Evolutionary conservation across 2,888 invertebrate genomes (phyloP), one percentile per base, ranked within the genome.

Genomic region (Gryllus longicercus): DNA sequence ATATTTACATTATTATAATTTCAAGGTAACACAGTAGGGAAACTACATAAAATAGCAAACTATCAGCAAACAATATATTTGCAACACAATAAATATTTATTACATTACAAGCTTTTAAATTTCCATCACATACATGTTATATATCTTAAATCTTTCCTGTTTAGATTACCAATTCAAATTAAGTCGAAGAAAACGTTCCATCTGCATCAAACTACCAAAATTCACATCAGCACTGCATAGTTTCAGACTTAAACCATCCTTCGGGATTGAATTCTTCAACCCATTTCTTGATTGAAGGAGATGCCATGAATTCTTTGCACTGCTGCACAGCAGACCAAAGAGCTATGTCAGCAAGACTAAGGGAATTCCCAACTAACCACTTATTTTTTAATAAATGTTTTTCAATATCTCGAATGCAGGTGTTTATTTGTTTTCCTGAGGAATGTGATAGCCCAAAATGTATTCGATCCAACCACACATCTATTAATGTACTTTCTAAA

Each of bases 341-440:
- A 50, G 78, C 78, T 50, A 86, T 83, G 81, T 86, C 86, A n/a
- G 84, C 84, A 63, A 86, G 82, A 0, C 86, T 86, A 38, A 85
- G 82, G 79, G 84, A 80, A 51, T 85, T 82, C 50, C 84, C 85
- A 81, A 85, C 83, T n/a, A 85, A 25, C 80, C 85, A 85, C 75
- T 63, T 63, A n/a, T 63, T 14, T 63, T 18, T 18, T n/a, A 80
- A 82, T 51, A 81, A 78, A 76, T 83, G 81, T 50, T 83, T 82
- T 74, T 82, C 83, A 74, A 80, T 83, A 18, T 75, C 63, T 74
- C 84, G 79, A 18, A 76, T 51, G 2, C n/a, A 38, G 50, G 21
- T 76, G 23, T 76, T 76, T 14, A 80, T 16, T 51, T 75, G 74
- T 50, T 78, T 49, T 23, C 51, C 79, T 23, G 74, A 75, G n/a